Evolutionary conservation across 1,140 invertebrate species (phyloP).

Genomic region (Drosophila kanapiae): DNA sequence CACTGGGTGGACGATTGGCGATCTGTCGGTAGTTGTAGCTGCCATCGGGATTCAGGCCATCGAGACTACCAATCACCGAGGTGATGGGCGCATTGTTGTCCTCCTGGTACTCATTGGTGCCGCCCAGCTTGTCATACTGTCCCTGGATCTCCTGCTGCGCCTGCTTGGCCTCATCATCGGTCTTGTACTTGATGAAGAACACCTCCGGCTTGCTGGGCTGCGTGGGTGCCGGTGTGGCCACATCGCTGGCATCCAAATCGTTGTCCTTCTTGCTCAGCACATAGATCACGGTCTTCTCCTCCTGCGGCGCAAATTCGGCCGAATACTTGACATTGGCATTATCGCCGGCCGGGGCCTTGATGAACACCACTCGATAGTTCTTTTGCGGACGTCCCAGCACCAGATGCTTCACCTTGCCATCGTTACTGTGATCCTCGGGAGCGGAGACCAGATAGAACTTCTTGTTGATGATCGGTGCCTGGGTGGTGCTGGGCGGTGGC

Average conservation of each 20-base stretch:
- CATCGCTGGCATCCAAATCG: conserved; percentile 87
- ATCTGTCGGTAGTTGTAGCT: conserved; percentile 80
- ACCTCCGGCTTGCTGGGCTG: conserved; percentile 91
- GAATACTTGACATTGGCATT: conserved; percentile 86
- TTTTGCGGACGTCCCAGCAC: conserved; percentile 88
- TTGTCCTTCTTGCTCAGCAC: conserved; percentile 92
- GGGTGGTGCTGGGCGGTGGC: conserved; percentile 74
- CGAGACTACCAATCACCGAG: conserved; percentile 78
- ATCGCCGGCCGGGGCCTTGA: conserved; percentile 92
- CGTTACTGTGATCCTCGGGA: conserved; percentile 76
- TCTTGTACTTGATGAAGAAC: conserved; percentile 91
- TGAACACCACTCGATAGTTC: conserved; percentile 95
- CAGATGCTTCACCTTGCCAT: conserved; percentile 74
- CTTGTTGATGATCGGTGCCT: conserved; percentile 78
- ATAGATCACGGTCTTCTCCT: conserved; percentile 95
- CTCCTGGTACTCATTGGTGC: conserved; percentile 80
- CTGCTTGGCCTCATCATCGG: conserved; percentile 87
- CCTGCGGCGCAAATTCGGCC: conserved; percentile 86
- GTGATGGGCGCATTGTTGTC: conserved; percentile 78
- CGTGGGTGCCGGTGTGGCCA: conserved; percentile 91
- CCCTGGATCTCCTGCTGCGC: conserved; percentile 84
- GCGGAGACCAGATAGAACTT: conserved; percentile 83
- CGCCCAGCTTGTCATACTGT: conserved; percentile 82
- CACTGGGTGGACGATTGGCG: conserved; percentile 45
- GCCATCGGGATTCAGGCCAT: conserved; percentile 79